Conservation (phyloP, 2,113 vertebrate species). For the Sphyrna mokarran region DNA sequence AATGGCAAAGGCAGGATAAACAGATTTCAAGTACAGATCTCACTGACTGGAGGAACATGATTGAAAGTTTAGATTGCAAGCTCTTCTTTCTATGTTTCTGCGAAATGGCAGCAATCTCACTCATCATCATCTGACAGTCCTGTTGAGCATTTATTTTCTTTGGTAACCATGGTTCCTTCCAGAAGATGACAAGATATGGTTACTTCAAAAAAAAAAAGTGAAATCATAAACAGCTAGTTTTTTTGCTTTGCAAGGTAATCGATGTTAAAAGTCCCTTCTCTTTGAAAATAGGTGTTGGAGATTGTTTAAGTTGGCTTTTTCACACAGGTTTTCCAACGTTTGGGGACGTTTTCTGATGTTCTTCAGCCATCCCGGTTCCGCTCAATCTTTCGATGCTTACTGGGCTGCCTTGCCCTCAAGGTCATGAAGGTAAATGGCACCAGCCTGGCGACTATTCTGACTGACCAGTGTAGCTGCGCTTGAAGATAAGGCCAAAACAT, state of each 20-base stretch:
- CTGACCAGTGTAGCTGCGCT: background rate
- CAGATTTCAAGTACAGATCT: background rate
- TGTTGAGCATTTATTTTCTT: background rate
- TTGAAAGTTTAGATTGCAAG: background rate
- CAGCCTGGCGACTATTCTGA: background rate
- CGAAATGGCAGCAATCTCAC: background rate
- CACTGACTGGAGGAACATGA: background rate
- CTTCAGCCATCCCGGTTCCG: too few species aligned
- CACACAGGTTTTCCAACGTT: background rate
- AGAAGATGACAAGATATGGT: background rate
- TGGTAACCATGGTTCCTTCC: background rate
- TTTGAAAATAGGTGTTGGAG: background rate
- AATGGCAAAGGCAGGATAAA: background rate
- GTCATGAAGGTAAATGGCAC: background rate
- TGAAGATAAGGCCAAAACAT: background rate
- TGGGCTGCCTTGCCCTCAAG: background rate
- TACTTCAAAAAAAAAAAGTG: slow-evolving; percentile 2
- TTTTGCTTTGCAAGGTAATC: background rate
- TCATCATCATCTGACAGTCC: slow-evolving; percentile 4
- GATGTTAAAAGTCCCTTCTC: background rate
- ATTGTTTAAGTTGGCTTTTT: background rate
- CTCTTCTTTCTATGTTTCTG: background rate
- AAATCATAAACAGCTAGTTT: background rate
- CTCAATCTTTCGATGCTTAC: background rate
- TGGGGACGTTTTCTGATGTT: background rate